Evolutionary conservation across 2,888 invertebrate genomes (phyloP), one percentile per base, ranked within the genome.

Genomic region (Drosophila prostipennis): DNA sequence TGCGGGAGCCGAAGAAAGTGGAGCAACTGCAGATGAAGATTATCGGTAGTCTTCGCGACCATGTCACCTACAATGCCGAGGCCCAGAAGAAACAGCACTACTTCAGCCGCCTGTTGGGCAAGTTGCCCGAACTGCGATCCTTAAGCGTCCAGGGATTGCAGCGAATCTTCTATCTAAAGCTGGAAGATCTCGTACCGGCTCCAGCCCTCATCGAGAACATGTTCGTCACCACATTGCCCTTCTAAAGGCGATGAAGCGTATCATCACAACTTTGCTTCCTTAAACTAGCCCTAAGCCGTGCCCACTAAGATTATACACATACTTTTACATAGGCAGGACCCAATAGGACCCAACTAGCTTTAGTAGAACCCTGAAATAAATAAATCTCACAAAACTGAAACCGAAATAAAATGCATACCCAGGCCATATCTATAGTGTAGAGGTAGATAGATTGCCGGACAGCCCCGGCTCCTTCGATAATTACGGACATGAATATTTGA

Each of bases 1-100:
- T 99, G 79, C 96, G 96, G 89, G 98, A 98, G 89, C 97, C 97
- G 0, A 96, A 96, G 90, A 96, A 96, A 84, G 97, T 99, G 79
- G 99, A 99, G 91, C 97, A 97, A 87, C 93, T 99, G 16, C 98
- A 99, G 92, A 98, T 97, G 96, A 98, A 98, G 92, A 97, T 99
- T 89, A 98, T 99, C 86, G 96, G 97, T 72, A 98, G 98, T 69
- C 93, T 99, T 67, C 95, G 98, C 46, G 99, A 99, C 89, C 99
- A 99, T 93, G 98, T 98, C 90, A 98, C 98, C 19, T 97, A 97
- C 92, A 96, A 97, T 91, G 95, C 96, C 29, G 96, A 96, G 88
- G 96, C 96, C 32, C 96, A 97, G 90, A 94, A 96, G 85, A 98
- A 98, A 89, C 96, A 97, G 23, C 97, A 98, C 89, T 98, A 98